These are phyloP conservation scores for Lasioglossum villosulum DNA, from an alignment of 2,888 invertebrate genomes.

Conservation along the genomic window DNA sequence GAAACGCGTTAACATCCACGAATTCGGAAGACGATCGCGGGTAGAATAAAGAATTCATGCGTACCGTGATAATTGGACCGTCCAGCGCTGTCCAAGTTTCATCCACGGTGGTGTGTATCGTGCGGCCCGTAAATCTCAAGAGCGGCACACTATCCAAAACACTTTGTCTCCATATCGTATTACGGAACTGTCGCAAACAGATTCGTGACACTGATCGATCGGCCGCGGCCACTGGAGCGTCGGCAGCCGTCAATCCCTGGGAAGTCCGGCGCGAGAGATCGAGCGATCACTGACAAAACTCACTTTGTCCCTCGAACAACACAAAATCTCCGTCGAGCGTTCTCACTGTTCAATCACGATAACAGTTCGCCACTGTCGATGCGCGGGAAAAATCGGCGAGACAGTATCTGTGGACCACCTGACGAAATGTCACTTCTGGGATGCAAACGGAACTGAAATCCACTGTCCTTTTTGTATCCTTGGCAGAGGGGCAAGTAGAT, in stretches of 20 bases:
- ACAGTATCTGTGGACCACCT: not conserved
- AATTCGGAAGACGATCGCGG: not conserved
- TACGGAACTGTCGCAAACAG: conserved; percentile 17
- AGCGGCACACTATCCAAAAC: conserved; percentile 30
- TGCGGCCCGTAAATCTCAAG: not conserved
- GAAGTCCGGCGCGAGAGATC: not conserved
- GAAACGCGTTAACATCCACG: not conserved
- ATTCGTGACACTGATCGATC: conserved; percentile 54
- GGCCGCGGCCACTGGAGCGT: conserved; percentile 25
- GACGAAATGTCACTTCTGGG: not conserved
- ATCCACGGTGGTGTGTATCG: conserved; percentile 10
- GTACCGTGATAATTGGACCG: conserved; percentile 60
- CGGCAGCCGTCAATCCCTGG: conserved; percentile 4
- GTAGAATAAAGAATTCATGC: conserved; percentile 17
- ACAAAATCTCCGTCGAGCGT: not conserved
- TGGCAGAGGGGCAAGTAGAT: not conserved
- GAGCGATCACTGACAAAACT: conserved; percentile 40
- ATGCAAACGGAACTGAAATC: not conserved
- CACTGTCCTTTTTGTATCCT: not conserved
- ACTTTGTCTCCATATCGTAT: conserved; percentile 49
- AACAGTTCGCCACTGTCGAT: not conserved
- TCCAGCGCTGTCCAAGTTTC: conserved; percentile 34
- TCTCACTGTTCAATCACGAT: conserved; percentile 2
- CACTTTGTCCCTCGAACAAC: conserved; percentile 27
- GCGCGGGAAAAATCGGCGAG: conserved; percentile 10